Evolutionary conservation across 2,888 invertebrate genomes (phyloP).

Genomic region (Hermaeophaga mercurialis): DNA sequence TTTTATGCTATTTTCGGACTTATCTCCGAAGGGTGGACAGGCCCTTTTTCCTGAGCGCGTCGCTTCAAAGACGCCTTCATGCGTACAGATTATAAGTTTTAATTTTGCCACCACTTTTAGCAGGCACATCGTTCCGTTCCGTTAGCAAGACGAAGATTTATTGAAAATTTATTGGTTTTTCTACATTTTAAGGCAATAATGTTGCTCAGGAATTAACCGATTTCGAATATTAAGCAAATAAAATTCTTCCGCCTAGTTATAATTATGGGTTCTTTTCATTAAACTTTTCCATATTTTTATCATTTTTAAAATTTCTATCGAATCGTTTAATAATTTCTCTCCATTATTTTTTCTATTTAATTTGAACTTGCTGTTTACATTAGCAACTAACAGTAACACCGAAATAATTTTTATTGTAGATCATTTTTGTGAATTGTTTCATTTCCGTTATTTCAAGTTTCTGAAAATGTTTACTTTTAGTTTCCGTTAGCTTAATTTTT

Average conservation of each 20-base stretch:
- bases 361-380: no score
- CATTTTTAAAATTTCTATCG: no score
- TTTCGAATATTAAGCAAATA: slow-evolving; percentile 8
- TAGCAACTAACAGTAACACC: no score
- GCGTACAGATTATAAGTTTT: slow-evolving; percentile 52
- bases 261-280: no score
- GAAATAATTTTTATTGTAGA: no score
- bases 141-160: slow-evolving; percentile 50
- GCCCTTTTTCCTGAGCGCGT: slow-evolving; percentile 47
- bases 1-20: slow-evolving; percentile 53
- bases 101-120: slow-evolving; percentile 38
- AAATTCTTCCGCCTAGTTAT: background rate
- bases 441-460: no score
- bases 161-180: slow-evolving; percentile 45
- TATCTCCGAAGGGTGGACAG: slow-evolving; percentile 51
- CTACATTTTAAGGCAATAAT: slow-evolving; percentile 27
- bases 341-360: no score
- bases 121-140: slow-evolving; percentile 1
- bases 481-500: no score
- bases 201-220: slow-evolving; percentile 16
- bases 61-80: slow-evolving; percentile 52
- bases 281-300: no score
- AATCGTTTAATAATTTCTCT: no score
- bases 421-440: no score
- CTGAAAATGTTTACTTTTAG: no score